These are phyloP conservation scores for Monomorium pharaonis DNA, from an alignment of 1,140 invertebrate species.

Conservation along the genomic window DNA sequence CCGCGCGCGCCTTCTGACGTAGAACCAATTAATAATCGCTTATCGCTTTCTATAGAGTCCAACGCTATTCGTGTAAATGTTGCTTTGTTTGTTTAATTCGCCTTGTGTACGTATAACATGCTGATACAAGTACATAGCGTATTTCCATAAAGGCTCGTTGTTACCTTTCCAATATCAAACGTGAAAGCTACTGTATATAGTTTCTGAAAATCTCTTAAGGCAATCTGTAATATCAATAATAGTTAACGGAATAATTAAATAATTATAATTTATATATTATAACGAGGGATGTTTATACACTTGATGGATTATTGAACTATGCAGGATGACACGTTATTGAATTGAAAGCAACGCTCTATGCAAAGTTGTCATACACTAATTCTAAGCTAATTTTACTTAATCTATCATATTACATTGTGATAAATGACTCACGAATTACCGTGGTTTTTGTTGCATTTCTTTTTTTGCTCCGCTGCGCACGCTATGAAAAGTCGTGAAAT, in stretches of 20 bases:
- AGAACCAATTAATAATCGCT: constrained; percentile 50
- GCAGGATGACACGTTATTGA: not conserved
- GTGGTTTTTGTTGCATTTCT: constrained; percentile 7
- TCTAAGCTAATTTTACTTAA: not conserved
- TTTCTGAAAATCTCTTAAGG: constrained; percentile 45
- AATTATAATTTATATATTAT: constrained; percentile 28
- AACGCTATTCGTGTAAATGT: constrained; percentile 34
- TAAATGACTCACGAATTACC: constrained; percentile 17
- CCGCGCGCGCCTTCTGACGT: constrained; percentile 20
- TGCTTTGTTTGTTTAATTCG: constrained; percentile 46
- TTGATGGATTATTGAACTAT: constrained; percentile 16
- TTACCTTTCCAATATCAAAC: constrained; percentile 15
- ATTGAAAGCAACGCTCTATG: not conserved
- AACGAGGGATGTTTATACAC: not conserved
- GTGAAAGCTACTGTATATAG: constrained; percentile 6
- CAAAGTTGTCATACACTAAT: not conserved
- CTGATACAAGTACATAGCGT: constrained; percentile 19
- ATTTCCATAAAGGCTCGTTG: constrained; percentile 14
- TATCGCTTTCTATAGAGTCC: constrained; percentile 45
- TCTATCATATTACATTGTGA: not conserved
- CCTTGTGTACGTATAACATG: constrained; percentile 41
- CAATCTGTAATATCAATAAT: constrained; percentile 21
- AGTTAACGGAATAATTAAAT: constrained; percentile 15
- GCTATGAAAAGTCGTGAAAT: constrained; percentile 49
- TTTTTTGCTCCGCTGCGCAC: not conserved